Evolutionary conservation across 1,140 invertebrate species (phyloP), one percentile per base, ranked within the genome.

Genomic region (Diachasma alloeum): DNA sequence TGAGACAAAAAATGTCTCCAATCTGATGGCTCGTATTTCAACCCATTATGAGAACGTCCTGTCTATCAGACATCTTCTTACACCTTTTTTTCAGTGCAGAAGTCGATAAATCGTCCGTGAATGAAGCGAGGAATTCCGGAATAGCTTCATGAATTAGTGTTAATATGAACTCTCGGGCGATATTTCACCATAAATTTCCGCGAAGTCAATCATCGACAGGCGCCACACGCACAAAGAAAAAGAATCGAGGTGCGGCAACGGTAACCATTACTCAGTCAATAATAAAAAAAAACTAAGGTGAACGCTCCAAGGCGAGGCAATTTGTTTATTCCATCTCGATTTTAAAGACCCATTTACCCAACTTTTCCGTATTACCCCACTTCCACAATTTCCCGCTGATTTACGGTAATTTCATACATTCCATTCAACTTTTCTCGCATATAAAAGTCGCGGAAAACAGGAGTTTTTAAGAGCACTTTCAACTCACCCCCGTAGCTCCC

Each of bases 351-450:
- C 66, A 37, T n/a, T 68, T 68, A 53, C 48, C 31, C 36, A 68
- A 68, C 11, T 39, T 68, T 68, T 68, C 4, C 31, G 31, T 31
- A 68, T 68, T 68, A 17, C 26, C 11, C 13, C 26, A 26, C 36
- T 39, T 68, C 11, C 31, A 68, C 10, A 37, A 68, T 68, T 68
- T 39, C 11, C n/a, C 31, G 5, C 17, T 68, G 66, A 68, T 68
- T 68, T 68, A 68, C 13, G 24, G 24, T 59, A 37, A 44, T 73
- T 75, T 80, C 73, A 79, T 79, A 76, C 67, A 37, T 74, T 68
- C 59, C 39, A n/a, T 22, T 36, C n/a, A 77, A 74, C 79, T 83
- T 84, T 82, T 63, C 19, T 53, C 19, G 11, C 22, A 31, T 63
- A 31, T 63, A 63, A 63, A 26, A 63, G 59, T 63, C 10, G 24